These are phyloP conservation scores for Nasua narica DNA, from an alignment of 2,797 vertebrate species.

Conservation along the genomic window DNA sequence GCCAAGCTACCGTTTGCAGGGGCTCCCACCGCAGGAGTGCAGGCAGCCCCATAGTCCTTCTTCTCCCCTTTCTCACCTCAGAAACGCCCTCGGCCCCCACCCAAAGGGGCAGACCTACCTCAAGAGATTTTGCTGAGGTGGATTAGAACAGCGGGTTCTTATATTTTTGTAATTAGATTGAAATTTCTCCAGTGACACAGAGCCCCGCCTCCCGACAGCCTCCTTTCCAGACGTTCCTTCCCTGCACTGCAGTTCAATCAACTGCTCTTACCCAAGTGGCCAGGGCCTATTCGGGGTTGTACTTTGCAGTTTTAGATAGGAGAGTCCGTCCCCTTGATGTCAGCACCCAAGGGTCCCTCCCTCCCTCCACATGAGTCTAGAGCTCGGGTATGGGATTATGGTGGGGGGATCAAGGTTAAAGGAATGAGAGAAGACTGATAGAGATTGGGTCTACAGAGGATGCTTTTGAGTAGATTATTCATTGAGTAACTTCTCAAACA, in stretches of 20 bases:
- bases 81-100: slow-evolving; percentile 54
- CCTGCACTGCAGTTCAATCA: slow-evolving; percentile 78
- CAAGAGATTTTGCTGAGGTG: slow-evolving; percentile 56
- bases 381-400: background rate
- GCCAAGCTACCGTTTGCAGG: slow-evolving; percentile 67
- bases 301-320: slow-evolving; percentile 56
- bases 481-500: background rate
- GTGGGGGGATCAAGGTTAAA: slow-evolving; percentile 1
- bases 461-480: background rate
- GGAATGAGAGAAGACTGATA: background rate
- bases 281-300: slow-evolving; percentile 57
- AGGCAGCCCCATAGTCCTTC: slow-evolving; percentile 56
- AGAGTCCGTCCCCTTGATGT: slow-evolving; percentile 67
- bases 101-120: slow-evolving; percentile 55
- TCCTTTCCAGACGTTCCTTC: slow-evolving; percentile 73
- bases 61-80: slow-evolving; percentile 27
- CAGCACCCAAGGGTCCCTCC: background rate
- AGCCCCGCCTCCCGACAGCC: slow-evolving; percentile 77
- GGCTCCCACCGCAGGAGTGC: slow-evolving; percentile 77
- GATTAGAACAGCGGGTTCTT: slow-evolving; percentile 67
- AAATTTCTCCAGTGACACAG: slow-evolving; percentile 70
- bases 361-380: background rate
- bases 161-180: slow-evolving; percentile 73
- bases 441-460: background rate
- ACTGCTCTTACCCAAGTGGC: slow-evolving; percentile 72